phyloP scores from a whole-genome alignment of 2,888 invertebrate species.

The Heliconius ethilla region DNA sequence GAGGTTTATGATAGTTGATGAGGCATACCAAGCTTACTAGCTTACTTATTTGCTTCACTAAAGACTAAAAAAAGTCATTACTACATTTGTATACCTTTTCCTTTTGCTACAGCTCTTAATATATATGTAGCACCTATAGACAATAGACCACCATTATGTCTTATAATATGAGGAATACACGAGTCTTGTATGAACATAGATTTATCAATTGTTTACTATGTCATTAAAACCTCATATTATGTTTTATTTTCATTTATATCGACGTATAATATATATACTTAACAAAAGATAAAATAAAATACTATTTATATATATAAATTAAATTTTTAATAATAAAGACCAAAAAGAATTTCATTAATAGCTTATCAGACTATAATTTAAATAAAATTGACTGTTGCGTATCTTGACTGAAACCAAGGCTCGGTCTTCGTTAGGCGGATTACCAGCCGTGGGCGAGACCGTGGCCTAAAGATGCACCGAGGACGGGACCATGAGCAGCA shows the following conservation, averaged over 20 bases:
- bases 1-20: too few species aligned
- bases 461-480: constrained; percentile 61
- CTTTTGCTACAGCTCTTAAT: constrained; percentile 55
- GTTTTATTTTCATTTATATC: too few species aligned
- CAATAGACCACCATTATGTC: constrained; percentile 42
- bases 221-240: neutral
- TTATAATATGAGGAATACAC: constrained; percentile 67
- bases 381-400: constrained; percentile 73
- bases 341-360: constrained; percentile 32
- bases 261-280: too few species aligned
- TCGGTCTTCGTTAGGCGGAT: constrained; percentile 41
- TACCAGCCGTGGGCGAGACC: constrained; percentile 72
- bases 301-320: constrained; percentile 27
- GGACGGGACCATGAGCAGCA: constrained; percentile 51
- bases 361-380: constrained; percentile 50
- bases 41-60: too few species aligned
- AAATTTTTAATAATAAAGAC: constrained; percentile 27
- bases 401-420: constrained; percentile 49
- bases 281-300: neutral
- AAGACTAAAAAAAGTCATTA: too few species aligned
- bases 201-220: too few species aligned
- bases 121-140: constrained; percentile 65
- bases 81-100: too few species aligned
- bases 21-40: too few species aligned
- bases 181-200: too few species aligned